Conservation (phyloP, 2,888 invertebrate species). For the Drosophila melanocephala region DNA sequence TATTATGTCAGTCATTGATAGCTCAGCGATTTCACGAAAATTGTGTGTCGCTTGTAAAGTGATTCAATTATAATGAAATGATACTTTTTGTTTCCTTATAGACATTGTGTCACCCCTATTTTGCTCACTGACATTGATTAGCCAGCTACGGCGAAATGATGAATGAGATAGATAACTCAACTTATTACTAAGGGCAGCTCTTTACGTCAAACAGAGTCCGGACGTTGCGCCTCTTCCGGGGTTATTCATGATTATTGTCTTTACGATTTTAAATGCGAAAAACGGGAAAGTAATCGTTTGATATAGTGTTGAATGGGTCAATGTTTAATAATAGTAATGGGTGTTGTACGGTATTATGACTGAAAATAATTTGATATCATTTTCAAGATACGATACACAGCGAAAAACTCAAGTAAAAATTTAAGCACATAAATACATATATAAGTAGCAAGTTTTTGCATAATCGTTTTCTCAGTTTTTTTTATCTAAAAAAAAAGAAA, state of each 20-base stretch:
- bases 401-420: background rate
- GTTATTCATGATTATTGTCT: conserved; percentile 33
- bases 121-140: conserved; percentile 31
- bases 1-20: conserved; percentile 35
- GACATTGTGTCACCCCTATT: conserved; percentile 70
- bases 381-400: background rate
- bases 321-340: conserved; percentile 35
- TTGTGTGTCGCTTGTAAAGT: conserved; percentile 38
- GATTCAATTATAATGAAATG: conserved; percentile 73
- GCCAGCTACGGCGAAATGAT: conserved; percentile 26
- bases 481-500: too few relatives aligned
- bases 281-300: conserved; percentile 3
- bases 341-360: background rate
- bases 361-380: conserved; percentile 2
- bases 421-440: background rate
- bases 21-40: conserved; percentile 47
- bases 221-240: conserved; percentile 36
- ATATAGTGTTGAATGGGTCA: conserved; percentile 35
- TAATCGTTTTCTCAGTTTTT: background rate
- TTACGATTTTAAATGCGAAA: conserved; percentile 1
- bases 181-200: conserved; percentile 42
- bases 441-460: background rate
- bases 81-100: conserved; percentile 62
- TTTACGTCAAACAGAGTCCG: conserved; percentile 53
- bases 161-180: conserved; percentile 41